A percentile compares a stretch with the other conserved stretches of the same genome.
Conservation (phyloP, 1,140 invertebrate species). For the Nasonia vitripennis region DNA sequence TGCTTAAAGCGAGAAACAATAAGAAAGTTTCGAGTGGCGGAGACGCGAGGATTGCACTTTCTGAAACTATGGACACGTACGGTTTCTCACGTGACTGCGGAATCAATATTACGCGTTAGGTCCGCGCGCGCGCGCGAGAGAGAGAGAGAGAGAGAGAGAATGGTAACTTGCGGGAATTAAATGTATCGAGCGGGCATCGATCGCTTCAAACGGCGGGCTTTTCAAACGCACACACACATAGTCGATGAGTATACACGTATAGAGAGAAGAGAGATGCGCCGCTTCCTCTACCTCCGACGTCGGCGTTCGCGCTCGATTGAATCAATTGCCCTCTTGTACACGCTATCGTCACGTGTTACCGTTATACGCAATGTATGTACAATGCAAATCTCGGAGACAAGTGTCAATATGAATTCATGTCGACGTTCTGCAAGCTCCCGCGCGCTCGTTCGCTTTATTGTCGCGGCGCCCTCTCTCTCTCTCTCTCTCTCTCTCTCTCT, state of each 20-base stretch:
- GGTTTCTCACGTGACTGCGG: constrained; percentile 20
- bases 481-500: neutral
- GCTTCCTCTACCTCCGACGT: neutral
- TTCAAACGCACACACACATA: constrained; percentile 18
- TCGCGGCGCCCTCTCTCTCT: neutral
- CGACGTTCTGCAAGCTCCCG: neutral
- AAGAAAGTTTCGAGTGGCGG: neutral
- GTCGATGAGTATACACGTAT: neutral
- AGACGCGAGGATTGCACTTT: constrained; percentile 8
- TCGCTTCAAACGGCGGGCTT: constrained; percentile 19
- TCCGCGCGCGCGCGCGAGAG: neutral
- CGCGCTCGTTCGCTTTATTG: neutral
- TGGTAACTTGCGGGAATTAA: neutral
- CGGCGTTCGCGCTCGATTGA: constrained; percentile 43
- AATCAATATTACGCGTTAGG: constrained; percentile 42
- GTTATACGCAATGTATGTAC: constrained; percentile 28
- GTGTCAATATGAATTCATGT: constrained; percentile 29
- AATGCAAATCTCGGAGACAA: constrained; percentile 32
- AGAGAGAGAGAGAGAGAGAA: too few species aligned
- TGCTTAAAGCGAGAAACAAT: constrained; percentile 10
- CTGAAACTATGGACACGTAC: constrained; percentile 40
- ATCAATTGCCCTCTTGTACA: constrained; percentile 49
- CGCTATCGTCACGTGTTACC: constrained; percentile 25
- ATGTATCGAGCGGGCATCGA: constrained; percentile 33
- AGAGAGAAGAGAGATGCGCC: neutral